These are phyloP conservation scores for Acanthosoma haemorrhoidale DNA, from an alignment of 2,888 invertebrate genomes.

Conservation along the genomic window DNA sequence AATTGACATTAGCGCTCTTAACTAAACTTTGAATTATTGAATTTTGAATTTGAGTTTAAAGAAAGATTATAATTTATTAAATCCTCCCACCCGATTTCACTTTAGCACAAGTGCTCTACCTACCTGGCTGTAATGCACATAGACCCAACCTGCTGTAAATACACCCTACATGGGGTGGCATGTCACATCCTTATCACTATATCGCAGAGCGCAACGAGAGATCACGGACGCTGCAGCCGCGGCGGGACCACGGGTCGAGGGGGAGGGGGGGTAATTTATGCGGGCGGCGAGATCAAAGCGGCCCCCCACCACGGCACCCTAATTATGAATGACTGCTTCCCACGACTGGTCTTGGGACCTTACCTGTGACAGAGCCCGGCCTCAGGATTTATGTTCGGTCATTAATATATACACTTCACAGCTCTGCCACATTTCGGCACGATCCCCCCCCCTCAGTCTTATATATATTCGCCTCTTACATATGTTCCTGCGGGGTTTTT, in stretches of 20 bases:
- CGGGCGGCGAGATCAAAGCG: not conserved
- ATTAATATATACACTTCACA: no score
- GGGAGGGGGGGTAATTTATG: not conserved
- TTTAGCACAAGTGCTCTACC: not conserved
- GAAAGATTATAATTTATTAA: no score
- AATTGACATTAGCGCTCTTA: no score
- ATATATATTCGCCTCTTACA: no score
- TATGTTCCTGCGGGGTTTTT: no score
- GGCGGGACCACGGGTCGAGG: not conserved
- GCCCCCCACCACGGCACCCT: not conserved
- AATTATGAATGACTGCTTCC: slow-evolving; percentile 26
- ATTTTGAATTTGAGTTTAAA: no score
- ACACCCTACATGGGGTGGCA: not conserved
- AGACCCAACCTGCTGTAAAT: not conserved
- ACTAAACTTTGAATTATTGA: no score
- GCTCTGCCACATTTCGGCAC: no score
- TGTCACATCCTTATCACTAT: not conserved
- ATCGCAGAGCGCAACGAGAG: no score
- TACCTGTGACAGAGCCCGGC: slow-evolving; percentile 1
- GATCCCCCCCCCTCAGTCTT: no score
- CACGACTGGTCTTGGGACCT: not conserved
- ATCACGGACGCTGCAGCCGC: no score
- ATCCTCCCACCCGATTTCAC: no score
- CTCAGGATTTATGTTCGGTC: not conserved
- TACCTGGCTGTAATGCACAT: not conserved